Evolutionary conservation across 1,140 invertebrate genomes (phyloP), one percentile per base, ranked within the genome.

Genomic region (Caenorhabditis remanei): DNA sequence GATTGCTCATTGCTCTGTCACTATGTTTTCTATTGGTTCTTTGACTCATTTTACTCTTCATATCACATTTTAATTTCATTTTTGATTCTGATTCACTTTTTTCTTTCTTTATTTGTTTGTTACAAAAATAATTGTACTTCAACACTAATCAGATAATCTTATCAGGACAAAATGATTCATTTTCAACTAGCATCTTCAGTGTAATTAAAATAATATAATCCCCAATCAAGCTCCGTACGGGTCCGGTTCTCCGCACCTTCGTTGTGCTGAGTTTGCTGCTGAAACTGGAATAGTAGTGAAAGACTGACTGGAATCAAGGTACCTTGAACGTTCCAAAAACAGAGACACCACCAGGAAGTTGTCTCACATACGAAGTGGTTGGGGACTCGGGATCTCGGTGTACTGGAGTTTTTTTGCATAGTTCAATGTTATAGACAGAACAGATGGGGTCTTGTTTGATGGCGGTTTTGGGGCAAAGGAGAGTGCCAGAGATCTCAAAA

Each of bases 291-390:
- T 21, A n/a, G 6, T 58, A 1, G 56, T n/a, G n/a, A n/a, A 58
- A 21, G 8, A 21, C 8, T 4, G 5, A 53, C 11, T 53, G 56
- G 8, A 63, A 13, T 40, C 11, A 63, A 32, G 9, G 5, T 32
- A 63, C 61, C 61, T 11, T 13, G 24, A 71, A 71, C 13, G 43
- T 71, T 43, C 65, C 65, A n/a, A 46, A 71, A 43, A 71, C 40
- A 1, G 65, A 9, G 2, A 71, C 65, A 46, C 65, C 65, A 9
- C 41, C 41, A 2, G 65, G 41, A 6, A 71, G 43, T 71, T 71
- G 65, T 46, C 65, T 46, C 4, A 48, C 14, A 46, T 19, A 46
- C 9, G 65, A 71, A 46, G n/a, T 48, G 65, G 4, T 71, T 46
- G 19, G 13, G 11, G 21, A 8, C 11, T 58, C n/a, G 56, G 8